Evolutionary conservation across 2,113 vertebrate genomes (phyloP).

Genomic region (Cyanistes caeruleus): DNA sequence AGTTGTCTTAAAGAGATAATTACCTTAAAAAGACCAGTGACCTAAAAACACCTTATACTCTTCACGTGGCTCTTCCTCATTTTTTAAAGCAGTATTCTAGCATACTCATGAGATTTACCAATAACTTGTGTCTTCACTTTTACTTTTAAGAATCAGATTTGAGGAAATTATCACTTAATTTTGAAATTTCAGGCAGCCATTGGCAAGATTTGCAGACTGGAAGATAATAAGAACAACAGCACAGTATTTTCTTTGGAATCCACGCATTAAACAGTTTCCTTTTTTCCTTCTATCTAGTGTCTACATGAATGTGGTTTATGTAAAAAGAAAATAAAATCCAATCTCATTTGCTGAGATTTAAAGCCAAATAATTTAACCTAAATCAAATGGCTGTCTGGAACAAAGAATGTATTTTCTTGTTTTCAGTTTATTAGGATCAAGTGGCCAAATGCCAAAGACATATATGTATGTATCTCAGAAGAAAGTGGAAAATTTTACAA

Average conservation of each 20-base stretch:
- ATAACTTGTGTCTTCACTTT: background rate
- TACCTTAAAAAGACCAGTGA: background rate
- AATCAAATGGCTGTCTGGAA: constrained; percentile 40
- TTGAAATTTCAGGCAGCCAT: constrained; percentile 24
- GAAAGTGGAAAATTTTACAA: background rate
- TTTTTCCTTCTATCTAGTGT: background rate
- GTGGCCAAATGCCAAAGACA: background rate
- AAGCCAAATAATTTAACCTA: constrained; percentile 54
- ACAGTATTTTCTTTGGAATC: constrained; percentile 64
- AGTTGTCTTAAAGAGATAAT: background rate
- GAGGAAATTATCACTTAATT: constrained; percentile 56
- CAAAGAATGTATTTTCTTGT: background rate
- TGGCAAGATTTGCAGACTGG: constrained; percentile 41
- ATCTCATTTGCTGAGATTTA: constrained; percentile 30
- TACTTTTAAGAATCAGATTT: constrained; percentile 17
- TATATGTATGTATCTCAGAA: background rate
- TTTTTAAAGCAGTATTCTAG: background rate
- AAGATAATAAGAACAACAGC: constrained; percentile 41
- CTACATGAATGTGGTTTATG: constrained; percentile 46
- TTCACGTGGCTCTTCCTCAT: background rate
- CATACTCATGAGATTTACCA: background rate
- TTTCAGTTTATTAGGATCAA: constrained; percentile 9
- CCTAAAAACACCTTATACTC: background rate
- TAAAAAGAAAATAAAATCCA: background rate
- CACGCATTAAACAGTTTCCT: constrained; percentile 13